A percentile compares a stretch with the other conserved stretches of the same genome.
Evolutionary conservation across 1,140 invertebrate species (phyloP).

Genomic region (Zaprionus nigranus): DNA sequence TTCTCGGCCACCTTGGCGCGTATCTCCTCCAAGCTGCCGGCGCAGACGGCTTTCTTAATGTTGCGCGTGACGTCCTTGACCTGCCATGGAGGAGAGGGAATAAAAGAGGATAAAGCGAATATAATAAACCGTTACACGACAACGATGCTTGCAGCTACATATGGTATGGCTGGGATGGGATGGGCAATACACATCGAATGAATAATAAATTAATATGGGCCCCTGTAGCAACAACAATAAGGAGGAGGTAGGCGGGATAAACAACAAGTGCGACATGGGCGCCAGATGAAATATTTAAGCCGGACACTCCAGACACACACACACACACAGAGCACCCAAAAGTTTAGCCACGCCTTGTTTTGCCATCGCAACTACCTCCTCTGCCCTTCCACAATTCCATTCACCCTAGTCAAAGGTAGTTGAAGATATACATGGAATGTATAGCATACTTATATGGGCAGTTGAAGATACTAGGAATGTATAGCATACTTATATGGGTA

Average conservation of each 20-base stretch:
- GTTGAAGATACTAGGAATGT: neutral
- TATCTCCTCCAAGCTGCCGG: slow-evolving; percentile 90
- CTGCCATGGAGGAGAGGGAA: slow-evolving; percentile 42
- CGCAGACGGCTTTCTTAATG: slow-evolving; percentile 91
- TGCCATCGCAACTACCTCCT: neutral
- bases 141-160: slow-evolving; percentile 52
- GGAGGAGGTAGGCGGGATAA: neutral
- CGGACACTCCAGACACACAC: slow-evolving; percentile 22
- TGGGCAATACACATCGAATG: slow-evolving; percentile 56
- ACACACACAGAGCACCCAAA: slow-evolving; percentile 30
- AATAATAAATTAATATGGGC: slow-evolving; percentile 72
- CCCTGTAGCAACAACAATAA: slow-evolving; percentile 19
- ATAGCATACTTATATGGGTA: neutral
- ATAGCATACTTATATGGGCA: neutral
- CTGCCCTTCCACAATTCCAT: neutral
- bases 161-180: slow-evolving; percentile 5
- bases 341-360: slow-evolving; percentile 5
- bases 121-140: slow-evolving; percentile 60
- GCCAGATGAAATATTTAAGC: slow-evolving; percentile 63
- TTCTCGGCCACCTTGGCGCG: slow-evolving; percentile 89
- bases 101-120: slow-evolving; percentile 31
- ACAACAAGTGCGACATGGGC: slow-evolving; percentile 40
- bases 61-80: slow-evolving; percentile 89
- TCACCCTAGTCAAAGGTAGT: neutral
- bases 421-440: neutral